phyloP scores from a whole-genome alignment of 2,888 invertebrate species.

The Cancer borealis region DNA sequence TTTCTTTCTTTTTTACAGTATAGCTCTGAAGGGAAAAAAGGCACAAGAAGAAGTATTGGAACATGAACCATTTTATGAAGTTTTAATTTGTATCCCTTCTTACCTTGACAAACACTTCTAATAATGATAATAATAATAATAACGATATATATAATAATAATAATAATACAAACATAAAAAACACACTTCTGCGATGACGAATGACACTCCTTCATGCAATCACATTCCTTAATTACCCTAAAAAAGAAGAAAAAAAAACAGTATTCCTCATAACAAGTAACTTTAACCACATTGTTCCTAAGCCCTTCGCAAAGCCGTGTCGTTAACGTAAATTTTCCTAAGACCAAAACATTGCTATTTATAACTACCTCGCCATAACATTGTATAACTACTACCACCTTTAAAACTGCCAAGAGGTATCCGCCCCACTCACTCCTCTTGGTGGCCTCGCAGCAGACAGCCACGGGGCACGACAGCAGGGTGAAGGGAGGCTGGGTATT shows the following conservation, averaged over 20 bases:
- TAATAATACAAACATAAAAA: too few relatives aligned
- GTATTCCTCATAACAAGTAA: background rate
- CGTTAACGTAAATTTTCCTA: background rate
- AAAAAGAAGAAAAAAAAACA: background rate
- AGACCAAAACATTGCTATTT: background rate
- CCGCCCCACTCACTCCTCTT: background rate
- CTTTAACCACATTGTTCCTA: background rate
- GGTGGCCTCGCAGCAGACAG: background rate
- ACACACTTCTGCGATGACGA: too few relatives aligned
- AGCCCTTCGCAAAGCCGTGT: background rate
- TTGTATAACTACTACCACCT: background rate
- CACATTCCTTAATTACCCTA: background rate
- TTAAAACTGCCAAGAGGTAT: background rate
- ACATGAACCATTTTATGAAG: too few relatives aligned
- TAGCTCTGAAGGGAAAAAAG: background rate
- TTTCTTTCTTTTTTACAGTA: background rate
- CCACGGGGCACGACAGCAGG: background rate
- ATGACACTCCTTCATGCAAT: too few relatives aligned
- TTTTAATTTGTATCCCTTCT: too few relatives aligned
- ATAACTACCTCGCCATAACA: background rate
- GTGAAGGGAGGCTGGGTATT: background rate
- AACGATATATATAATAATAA: too few relatives aligned
- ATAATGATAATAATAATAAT: too few relatives aligned
- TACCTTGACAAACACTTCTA: too few relatives aligned
- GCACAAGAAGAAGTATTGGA: too few relatives aligned